Conservation (phyloP, 1,140 invertebrate species). For the Mactra quadrangularis region DNA sequence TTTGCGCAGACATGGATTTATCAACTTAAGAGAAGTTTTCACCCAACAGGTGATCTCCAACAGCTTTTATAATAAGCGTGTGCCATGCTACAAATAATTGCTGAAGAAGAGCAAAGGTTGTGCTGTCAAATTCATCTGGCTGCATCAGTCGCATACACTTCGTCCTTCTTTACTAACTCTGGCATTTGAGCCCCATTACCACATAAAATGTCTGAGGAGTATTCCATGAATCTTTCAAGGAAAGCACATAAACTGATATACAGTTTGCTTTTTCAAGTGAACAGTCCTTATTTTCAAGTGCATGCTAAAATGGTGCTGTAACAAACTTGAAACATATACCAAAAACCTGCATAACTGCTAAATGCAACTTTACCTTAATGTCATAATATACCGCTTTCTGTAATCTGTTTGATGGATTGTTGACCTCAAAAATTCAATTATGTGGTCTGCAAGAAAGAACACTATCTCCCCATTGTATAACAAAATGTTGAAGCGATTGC, state of each 20-base stretch:
- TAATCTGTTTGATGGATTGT: conserved; percentile 33
- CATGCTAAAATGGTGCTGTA: conserved; percentile 51
- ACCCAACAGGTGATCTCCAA: too few species aligned
- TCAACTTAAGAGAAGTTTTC: conserved; percentile 13
- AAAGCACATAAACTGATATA: conserved; percentile 4
- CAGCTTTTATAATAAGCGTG: too few species aligned
- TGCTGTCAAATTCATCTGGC: too few species aligned
- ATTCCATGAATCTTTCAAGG: conserved; percentile 1
- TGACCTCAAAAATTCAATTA: conserved; percentile 43
- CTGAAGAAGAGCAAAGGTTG: too few species aligned
- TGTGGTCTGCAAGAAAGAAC: conserved; percentile 39
- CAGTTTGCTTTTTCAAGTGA: conserved; percentile 32
- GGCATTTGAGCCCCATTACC: too few species aligned
- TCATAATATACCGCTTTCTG: conserved; percentile 48
- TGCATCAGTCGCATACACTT: too few species aligned
- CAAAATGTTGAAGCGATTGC: conserved; percentile 55
- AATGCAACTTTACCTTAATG: conserved; percentile 29
- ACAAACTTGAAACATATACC: conserved; percentile 52
- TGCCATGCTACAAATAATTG: too few species aligned
- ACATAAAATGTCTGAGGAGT: too few species aligned
- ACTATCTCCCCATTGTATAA: conserved; percentile 57
- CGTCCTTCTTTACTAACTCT: too few species aligned
- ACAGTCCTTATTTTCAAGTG: conserved; percentile 43
- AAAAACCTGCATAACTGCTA: conserved; percentile 40
- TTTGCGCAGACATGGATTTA: conserved; percentile 3